A percentile compares a stretch with the other conserved stretches of the same genome.
Conservation (phyloP, 1,140 invertebrate species). For the Pseudomyrmex dendroicus region DNA sequence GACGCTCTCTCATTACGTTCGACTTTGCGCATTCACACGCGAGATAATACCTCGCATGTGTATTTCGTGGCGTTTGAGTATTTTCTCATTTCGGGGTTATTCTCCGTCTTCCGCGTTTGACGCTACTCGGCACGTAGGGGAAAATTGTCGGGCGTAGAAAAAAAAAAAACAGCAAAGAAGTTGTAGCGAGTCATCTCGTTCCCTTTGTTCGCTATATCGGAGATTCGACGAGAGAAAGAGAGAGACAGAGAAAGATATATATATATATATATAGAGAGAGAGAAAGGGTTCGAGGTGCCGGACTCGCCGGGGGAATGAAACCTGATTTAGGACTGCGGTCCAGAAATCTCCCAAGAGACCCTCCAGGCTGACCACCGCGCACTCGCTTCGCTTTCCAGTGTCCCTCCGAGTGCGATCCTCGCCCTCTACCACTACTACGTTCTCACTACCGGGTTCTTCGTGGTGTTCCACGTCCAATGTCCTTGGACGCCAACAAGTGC, state of each 20-base stretch:
- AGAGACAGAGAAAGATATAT: conserved; percentile 4
- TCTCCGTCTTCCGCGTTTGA: conserved; percentile 45
- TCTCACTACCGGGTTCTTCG: conserved; percentile 60
- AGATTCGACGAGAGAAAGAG: conserved; percentile 40
- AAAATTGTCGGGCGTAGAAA: conserved; percentile 66
- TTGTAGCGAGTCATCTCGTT: conserved; percentile 56
- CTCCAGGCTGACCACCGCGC: conserved; percentile 80
- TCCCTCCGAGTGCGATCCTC: conserved; percentile 80
- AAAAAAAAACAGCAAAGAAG: conserved; percentile 62
- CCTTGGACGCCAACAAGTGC: conserved; percentile 82
- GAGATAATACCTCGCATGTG: conserved; percentile 55
- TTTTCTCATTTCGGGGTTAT: conserved; percentile 66
- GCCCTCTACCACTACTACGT: conserved; percentile 68
- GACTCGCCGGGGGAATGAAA: conserved; percentile 81
- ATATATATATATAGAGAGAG: conserved; percentile 22
- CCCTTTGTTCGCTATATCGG: conserved; percentile 70
- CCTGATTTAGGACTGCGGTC: conserved; percentile 85
- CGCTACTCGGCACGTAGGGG: conserved; percentile 65
- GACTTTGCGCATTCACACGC: conserved; percentile 69
- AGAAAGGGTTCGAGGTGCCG: conserved; percentile 75
- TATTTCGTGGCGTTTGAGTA: conserved; percentile 58
- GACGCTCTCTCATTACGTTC: conserved; percentile 69
- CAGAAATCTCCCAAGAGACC: conserved; percentile 81
- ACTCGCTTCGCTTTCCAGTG: conserved; percentile 82
- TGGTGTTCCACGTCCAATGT: conserved; percentile 76